Base-by-base conservation (phyloP, 2,888 invertebrate genomes). In the Xylota sylvarum region DNA sequence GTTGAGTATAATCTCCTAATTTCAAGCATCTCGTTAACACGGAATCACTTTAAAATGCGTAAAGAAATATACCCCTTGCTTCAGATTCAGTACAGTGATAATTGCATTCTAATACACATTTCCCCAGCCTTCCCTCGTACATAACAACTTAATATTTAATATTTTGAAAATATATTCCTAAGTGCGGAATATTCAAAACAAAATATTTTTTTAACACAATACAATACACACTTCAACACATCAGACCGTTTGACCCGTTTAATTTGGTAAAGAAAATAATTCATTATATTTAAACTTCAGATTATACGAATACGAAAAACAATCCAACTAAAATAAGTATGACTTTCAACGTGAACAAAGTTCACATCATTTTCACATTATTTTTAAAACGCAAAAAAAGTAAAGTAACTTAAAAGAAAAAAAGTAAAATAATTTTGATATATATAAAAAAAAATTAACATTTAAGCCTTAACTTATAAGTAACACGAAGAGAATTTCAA, bases 401-500 rank as follows among this genome's bases (percentile, higher is more conserved):
- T 62, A 79, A 65, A 48, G 40, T 60, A 78, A 64, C 10, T 19
- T 14, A 50, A 67, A 35, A 60, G 5, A 30, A 17, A 65, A 23
- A 19, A 37, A 55, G n/a, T 55, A 55, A 43, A 43, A 52, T 10
- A 74, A 55, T 67, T 72, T 52, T 27, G 46, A 80, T 56, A 56
- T 5, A 76, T 65, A 74, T 50, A 37, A 7, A 55, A 55, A 69
- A 65, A 19, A 48, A 46, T 65, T 37, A 64, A 55, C 17, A 43
- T n/a, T 32, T 81, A 74, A 84, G 84, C 17, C 27, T 52, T 84
- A 46, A 56, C 17, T 27, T 62, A 32, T 86, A 86, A 72, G 82
- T 73, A 86, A 86, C 86, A 86, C 86, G 86, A 86, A 86, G 86
- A 86, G 86, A 86, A 86, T 86, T 86, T 81, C 40, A 82, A 82